Base-by-base conservation (phyloP, 2,888 invertebrate genomes). In the Tipula lateralis region DNA sequence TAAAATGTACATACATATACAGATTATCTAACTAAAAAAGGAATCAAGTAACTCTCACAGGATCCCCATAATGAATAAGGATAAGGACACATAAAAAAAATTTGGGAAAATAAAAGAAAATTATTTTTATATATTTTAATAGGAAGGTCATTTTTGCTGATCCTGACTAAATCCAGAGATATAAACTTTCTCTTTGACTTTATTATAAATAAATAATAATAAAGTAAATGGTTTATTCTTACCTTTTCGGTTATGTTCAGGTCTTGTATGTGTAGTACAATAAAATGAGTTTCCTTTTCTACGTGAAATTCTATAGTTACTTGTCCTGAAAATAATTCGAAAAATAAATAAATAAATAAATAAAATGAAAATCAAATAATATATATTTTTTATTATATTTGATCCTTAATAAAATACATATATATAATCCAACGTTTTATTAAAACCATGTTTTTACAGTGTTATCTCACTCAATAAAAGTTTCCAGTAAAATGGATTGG, bases 231-330 rank as follows among this genome's bases (percentile, higher is more conserved):
- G 66, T 66, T 24, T 16, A 44, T n/a, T 30, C 82, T 88, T 88
- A 93, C 94, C 88, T 96, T 94, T 89, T 96, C 96, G 0, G 94
- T 95, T 86, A 97, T 95, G 88, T 96, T 96, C 91, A 97, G 92
- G 88, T 96, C 96, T 88, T 96, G 93, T 86, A 95, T 94, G 90
- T 97, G 96, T 87, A 97, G 92, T 86, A 97, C 95, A 87, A 96
- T 93, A 90, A 95, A 96, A 88, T 93, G 92, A 34, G 96, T 96
- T 88, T 96, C 95, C 87, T 95, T 93, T 88, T 95, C 95, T 86
- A 96, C 94, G 87, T 93, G 93, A 90, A 97, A 94, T 90, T 96
- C 96, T 90, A 96, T 96, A 85, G 95, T 95, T 44, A 96, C 95
- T 93, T 95, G 95, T 87, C 96, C 95, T 96, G 90, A 44, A 89